Base-by-base conservation (phyloP, 2,113 vertebrate genomes). In the Brachyhypopomus occidentalis region DNA sequence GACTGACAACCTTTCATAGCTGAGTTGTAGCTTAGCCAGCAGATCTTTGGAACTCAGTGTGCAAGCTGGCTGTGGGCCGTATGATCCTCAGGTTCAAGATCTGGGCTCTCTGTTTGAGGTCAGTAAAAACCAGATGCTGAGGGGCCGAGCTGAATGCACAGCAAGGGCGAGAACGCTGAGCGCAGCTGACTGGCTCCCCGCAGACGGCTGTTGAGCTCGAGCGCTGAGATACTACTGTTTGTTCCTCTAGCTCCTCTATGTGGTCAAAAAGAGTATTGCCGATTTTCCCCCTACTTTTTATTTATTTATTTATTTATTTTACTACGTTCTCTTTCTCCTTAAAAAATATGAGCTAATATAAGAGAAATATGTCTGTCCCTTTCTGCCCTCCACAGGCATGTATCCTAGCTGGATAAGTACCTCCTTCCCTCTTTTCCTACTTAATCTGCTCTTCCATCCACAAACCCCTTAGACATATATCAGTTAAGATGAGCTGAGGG, bases 261-360 rank as follows among this genome's bases (percentile, higher is more conserved):
- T 77, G 84, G 79, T 69, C 30, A 55, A 9, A 72, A 41, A 63
- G 59, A 38, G 48, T 30, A 84, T 6, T 79, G 58, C 59, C 17
- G 45, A 11, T 52, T 52, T 41, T 6, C n/a, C n/a, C n/a, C n/a
- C n/a, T n/a, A n/a, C n/a, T 41, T 41, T 41, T 41, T 52, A 1
- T 3, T 30, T 30, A 2, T 30, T 30, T 30, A 2, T 30, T 30
- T 30, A n/a, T n/a, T n/a, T n/a, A n/a, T 48, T 52, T 12, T 25
- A 4, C 30, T 59, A 38, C 36, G 63, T 76, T 11, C 52, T 19
- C 34, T 11, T 74, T 22, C 34, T 23, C 30, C 25, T 30, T 0
- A 11, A 25, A 5, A 8, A 41, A 30, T 34, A 55, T 14, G 45
- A 52, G 16, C 19, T 22, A 75, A 75, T 38, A 62, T 12, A 75